phyloP scores from a whole-genome alignment of 2,797 vertebrate genomes.

The Cossypha polioptera region DNA sequence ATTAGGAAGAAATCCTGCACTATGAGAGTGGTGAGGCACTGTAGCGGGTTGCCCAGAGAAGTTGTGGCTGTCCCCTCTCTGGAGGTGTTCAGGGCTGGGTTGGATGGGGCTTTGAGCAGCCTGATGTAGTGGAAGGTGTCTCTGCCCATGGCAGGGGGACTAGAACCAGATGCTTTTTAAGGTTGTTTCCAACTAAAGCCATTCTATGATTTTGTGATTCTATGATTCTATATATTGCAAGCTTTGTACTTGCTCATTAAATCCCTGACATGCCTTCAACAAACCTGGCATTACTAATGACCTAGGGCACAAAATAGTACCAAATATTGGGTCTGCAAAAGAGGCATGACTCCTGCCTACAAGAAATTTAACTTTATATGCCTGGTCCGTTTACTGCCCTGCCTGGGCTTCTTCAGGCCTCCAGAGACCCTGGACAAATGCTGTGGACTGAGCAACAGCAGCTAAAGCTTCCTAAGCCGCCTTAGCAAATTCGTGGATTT shows the following conservation, averaged over 20 bases:
- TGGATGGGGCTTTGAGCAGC: background rate
- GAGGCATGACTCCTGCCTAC: background rate
- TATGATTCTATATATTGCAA: background rate
- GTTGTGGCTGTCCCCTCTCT: too few relatives aligned
- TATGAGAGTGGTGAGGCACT: background rate
- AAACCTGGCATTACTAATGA: background rate
- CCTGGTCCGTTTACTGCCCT: background rate
- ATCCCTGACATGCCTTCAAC: background rate
- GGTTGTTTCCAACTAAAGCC: background rate
- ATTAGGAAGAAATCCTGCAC: background rate
- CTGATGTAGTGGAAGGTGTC: background rate
- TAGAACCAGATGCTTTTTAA: background rate
- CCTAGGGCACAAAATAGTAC: background rate
- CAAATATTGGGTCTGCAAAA: background rate
- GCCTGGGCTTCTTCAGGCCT: background rate
- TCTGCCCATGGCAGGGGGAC: fast-evolving
- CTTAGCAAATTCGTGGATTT: background rate
- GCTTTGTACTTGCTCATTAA: background rate
- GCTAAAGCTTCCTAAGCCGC: background rate
- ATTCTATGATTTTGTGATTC: background rate
- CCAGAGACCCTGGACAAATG: background rate
- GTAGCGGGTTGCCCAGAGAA: background rate
- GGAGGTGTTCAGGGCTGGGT: fast-evolving
- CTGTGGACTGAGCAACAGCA: background rate
- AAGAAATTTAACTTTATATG: background rate